Base-by-base conservation (phyloP, 2,888 invertebrate genomes). In the Plagodis dolabraria region DNA sequence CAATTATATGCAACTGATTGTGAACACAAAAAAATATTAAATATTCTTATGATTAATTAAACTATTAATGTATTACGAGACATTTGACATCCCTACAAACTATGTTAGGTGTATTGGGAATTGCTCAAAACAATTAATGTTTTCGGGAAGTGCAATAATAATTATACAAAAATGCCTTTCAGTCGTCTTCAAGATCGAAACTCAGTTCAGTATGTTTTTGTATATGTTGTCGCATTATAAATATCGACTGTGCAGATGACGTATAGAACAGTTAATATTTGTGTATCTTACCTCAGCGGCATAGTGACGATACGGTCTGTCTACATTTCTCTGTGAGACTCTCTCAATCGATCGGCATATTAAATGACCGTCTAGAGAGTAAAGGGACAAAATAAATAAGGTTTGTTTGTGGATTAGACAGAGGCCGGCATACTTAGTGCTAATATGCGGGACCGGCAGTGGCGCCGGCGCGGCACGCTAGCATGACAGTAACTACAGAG, bases 321-420 rank as follows among this genome's bases (percentile, higher is more conserved):
- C 92, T 92, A 93, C 91, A 93, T 91, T 88, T 89, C 89, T 91
- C 91, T 92, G 89, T 93, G 92, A 90, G 90, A 92, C 86, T 87
- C 92, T 91, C 92, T 92, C 92, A 86, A 82, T 92, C 91, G 92
- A 93, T 92, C 92, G 93, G 93, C 93, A 93, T 93, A 83, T 93
- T 94, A 94, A 93, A 93, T 94, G 94, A 94, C 94, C 94, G 94
- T 94, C 94, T 94, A 94, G 93, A 94, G 94, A 94, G 93, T 93
- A 93, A 93, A 93, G 93, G 93, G 93, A 93, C 86, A 93, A 93
- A 92, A 93, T 92, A 93, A 93, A 93, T 92, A 92, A 92, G 92
- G 90, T 92, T 90, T 92, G 89, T 89, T 84, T 87, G 87, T 85
- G 89, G 90, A 87, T 87, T 87, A 87, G 82, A 80, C 76, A 87